Conservation (phyloP, 2,113 vertebrate genomes). For the Crotophaga sulcirostris region DNA sequence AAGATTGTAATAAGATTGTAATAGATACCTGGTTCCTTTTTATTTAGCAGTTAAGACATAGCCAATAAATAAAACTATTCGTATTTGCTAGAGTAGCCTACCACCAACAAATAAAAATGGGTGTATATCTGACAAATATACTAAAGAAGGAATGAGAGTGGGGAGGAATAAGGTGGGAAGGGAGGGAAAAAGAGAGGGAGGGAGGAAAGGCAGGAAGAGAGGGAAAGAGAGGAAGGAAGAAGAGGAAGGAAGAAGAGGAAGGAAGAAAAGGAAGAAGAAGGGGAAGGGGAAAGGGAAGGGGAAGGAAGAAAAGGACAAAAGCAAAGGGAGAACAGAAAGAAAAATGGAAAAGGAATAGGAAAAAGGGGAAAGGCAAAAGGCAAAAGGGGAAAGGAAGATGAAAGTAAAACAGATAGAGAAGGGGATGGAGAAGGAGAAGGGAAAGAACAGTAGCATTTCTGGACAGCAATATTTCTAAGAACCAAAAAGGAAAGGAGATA, state of each 20-base stretch:
- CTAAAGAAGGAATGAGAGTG: background rate
- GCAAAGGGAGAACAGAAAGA: too few relatives aligned
- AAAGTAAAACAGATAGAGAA: rapidly evolving
- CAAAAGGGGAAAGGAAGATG: too few relatives aligned
- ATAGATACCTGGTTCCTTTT: background rate
- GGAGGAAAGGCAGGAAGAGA: too few relatives aligned
- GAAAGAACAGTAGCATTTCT: background rate
- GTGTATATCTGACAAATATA: background rate
- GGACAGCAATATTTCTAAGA: background rate
- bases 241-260: too few relatives aligned
- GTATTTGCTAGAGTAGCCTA: background rate
- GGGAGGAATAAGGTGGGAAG: rapidly evolving
- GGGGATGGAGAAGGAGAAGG: background rate
- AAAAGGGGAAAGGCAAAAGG: background rate
- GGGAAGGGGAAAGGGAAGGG: background rate
- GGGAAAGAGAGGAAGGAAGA: background rate
- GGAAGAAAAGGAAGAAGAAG: background rate
- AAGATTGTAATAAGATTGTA: too few relatives aligned
- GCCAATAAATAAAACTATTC: background rate
- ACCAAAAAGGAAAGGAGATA: background rate
- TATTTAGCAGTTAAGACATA: background rate
- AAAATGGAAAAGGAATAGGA: background rate
- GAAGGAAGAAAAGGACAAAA: background rate
- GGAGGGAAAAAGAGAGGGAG: rapidly evolving
- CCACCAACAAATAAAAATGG: rapidly evolving